A percentile compares a stretch with the other conserved stretches of the same genome.
These are phyloP conservation scores for Phodopus roborovskii DNA, from an alignment of 2,113 vertebrate species.

Conservation along the genomic window DNA sequence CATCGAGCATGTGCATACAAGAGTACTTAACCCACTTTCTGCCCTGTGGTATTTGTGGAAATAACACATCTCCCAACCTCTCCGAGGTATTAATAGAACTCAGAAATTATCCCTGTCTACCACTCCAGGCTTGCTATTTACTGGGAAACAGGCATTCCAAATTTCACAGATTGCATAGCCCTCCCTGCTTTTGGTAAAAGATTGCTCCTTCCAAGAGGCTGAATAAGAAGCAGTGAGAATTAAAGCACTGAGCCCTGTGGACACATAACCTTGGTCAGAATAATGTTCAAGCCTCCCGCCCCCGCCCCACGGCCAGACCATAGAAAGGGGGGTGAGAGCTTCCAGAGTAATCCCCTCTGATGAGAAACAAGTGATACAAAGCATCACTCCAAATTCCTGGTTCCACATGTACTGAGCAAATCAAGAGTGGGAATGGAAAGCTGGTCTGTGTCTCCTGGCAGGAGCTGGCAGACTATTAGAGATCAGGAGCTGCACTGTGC, in stretches of 20 bases:
- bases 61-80: not conserved
- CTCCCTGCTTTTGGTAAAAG: not conserved
- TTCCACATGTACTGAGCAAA: not conserved
- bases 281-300: not conserved
- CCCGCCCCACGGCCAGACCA: not conserved
- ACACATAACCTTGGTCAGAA: not conserved
- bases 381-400: not conserved
- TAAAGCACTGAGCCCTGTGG: not conserved
- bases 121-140: not conserved
- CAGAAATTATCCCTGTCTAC: not conserved
- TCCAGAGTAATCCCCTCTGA: not conserved
- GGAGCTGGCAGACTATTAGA: fast-evolving
- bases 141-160: not conserved
- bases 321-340: not conserved
- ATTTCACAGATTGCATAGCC: not conserved
- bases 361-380: not conserved
- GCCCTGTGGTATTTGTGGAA: conserved; percentile 28
- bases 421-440: not conserved
- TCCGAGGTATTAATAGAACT: conserved; percentile 11
- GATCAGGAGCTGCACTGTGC: fast-evolving
- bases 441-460: not conserved
- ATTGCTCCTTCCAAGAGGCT: not conserved
- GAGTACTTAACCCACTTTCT: conserved; percentile 14
- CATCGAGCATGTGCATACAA: not conserved
- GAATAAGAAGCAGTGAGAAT: not conserved